phyloP scores from a whole-genome alignment of 2,113 vertebrate species.

The Catharus fuscescens region DNA sequence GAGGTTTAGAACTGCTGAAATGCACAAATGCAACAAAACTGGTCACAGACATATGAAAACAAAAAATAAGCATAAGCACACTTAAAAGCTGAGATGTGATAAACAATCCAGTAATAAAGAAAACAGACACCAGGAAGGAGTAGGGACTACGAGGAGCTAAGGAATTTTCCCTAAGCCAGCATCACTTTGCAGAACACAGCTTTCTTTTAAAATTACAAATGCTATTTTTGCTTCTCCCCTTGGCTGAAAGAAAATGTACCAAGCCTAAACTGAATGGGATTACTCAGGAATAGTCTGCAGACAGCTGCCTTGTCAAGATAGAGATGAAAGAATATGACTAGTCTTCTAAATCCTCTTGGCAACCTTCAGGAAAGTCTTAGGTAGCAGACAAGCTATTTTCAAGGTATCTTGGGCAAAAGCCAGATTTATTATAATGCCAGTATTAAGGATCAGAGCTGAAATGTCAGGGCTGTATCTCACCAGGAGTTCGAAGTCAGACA shows the following conservation, averaged over 20 bases:
- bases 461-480: neutral
- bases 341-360: neutral
- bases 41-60: neutral
- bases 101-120: neutral
- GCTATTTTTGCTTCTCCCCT: neutral
- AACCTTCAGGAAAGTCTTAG: neutral
- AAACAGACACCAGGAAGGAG: neutral
- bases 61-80: accelerated
- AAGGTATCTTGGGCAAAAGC: neutral
- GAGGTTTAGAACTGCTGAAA: neutral
- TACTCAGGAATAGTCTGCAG: neutral
- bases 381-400: neutral
- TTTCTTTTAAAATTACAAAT: neutral
- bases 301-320: neutral
- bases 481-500: neutral
- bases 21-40: neutral
- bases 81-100: neutral
- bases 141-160: accelerated
- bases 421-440: neutral
- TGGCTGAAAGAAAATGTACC: neutral
- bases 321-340: neutral
- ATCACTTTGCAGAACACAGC: neutral
- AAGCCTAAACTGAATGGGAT: neutral
- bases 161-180: neutral
- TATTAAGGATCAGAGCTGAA: neutral